Conservation (phyloP, 2,888 invertebrate species). For the Tachystola acroxantha region DNA sequence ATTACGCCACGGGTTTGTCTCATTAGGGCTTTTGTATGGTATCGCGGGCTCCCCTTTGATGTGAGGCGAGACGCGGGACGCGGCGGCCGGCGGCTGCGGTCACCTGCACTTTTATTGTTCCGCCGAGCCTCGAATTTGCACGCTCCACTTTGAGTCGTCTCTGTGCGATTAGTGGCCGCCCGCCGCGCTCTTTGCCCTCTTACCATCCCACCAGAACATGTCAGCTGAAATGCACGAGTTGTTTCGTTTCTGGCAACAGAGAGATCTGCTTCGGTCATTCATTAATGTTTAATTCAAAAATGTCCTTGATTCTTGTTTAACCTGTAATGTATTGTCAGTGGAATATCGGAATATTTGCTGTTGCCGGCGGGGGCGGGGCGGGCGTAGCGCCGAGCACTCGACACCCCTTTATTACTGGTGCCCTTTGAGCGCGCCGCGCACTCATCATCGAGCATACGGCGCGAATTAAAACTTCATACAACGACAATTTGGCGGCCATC, state of each 20-base stretch:
- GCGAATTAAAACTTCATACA: conserved; percentile 63
- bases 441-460: conserved; percentile 61
- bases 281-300: too few species aligned
- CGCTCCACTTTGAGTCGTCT: conserved; percentile 70
- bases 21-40: conserved; percentile 78
- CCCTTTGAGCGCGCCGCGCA: conserved; percentile 53
- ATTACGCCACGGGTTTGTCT: conserved; percentile 78
- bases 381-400: conserved; percentile 48
- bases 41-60: conserved; percentile 71
- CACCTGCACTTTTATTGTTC: conserved; percentile 77
- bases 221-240: conserved; percentile 9
- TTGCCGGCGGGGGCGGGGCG: conserved; percentile 11
- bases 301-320: too few species aligned
- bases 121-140: conserved; percentile 65
- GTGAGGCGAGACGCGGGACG: conserved; percentile 50
- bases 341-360: conserved; percentile 16
- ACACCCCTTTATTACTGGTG: conserved; percentile 71
- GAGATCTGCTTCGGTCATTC: conserved; percentile 14
- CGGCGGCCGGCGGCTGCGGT: conserved; percentile 49
- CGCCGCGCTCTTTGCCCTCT: conserved; percentile 40
- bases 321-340: conserved; percentile 11
- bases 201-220: conserved; percentile 37
- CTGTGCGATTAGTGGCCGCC: conserved; percentile 61
- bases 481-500: conserved; percentile 43
- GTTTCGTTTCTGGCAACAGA: too few species aligned